Conservation (phyloP, 2,797 vertebrate species). For the Pangasius larnaudii region DNA sequence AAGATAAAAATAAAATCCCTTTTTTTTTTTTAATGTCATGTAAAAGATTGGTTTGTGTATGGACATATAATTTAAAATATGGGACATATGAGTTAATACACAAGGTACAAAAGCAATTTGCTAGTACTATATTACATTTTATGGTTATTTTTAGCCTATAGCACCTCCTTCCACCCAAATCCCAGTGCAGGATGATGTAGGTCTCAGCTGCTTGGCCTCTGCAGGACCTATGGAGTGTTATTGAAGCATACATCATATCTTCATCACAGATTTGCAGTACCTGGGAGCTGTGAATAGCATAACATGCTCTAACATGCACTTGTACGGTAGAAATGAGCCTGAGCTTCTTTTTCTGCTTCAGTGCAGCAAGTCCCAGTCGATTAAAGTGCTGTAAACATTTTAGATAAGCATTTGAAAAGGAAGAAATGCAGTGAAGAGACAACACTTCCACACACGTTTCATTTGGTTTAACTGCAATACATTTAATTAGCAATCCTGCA, state of each 20-base stretch:
- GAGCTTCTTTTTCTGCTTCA: not conserved
- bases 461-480: not conserved
- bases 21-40: not conserved
- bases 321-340: not conserved
- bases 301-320: constrained; percentile 51
- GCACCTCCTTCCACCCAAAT: not conserved
- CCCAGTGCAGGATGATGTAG: not conserved
- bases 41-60: not conserved
- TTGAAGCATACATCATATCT: constrained; percentile 48
- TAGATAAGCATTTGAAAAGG: not conserved
- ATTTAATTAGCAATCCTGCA: not conserved
- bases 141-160: not conserved
- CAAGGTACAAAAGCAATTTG: not conserved
- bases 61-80: not conserved
- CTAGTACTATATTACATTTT: not conserved
- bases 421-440: not conserved
- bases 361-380: not conserved
- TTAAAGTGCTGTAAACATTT: not conserved
- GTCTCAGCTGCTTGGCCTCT: constrained; percentile 9
- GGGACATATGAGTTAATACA: not conserved
- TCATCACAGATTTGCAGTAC: constrained; percentile 21
- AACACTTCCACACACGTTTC: not conserved
- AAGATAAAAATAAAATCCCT: no score
- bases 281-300: constrained; percentile 7
- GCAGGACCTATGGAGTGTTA: not conserved